Evolutionary conservation across 2,113 vertebrate genomes (phyloP).

Genomic region (Sinocyclocheilus anshuiensis): DNA sequence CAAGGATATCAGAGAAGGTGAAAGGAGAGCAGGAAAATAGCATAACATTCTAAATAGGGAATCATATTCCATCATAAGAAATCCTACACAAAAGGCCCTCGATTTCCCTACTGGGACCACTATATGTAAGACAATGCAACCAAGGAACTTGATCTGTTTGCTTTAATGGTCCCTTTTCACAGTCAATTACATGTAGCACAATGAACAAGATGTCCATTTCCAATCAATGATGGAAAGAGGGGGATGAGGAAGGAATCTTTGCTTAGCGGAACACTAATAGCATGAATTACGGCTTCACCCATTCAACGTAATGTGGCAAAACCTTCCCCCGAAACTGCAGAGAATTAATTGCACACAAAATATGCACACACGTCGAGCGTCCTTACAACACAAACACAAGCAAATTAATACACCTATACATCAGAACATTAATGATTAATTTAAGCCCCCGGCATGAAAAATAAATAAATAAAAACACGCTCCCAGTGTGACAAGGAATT

Average conservation of each 20-base stretch:
- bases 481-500: conserved; percentile 54
- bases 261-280: conserved; percentile 49
- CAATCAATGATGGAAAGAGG: neutral
- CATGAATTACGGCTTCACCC: conserved; percentile 66
- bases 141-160: conserved; percentile 46
- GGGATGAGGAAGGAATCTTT: conserved; percentile 41
- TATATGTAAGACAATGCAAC: conserved; percentile 23
- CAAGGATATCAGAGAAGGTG: neutral
- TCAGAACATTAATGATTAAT: conserved; percentile 65
- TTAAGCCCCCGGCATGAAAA: conserved; percentile 53
- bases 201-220: neutral
- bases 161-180: conserved; percentile 60
- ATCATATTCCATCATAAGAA: neutral
- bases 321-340: conserved; percentile 60
- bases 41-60: neutral
- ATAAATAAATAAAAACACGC: conserved; percentile 69
- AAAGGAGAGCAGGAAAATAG: neutral
- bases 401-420: conserved; percentile 68
- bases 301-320: conserved; percentile 58
- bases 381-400: conserved; percentile 58
- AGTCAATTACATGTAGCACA: conserved; percentile 15
- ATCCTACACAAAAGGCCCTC: neutral
- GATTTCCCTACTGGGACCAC: neutral
- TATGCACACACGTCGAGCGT: conserved; percentile 66
- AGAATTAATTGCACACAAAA: conserved; percentile 65